phyloP scores from a whole-genome alignment of 2,888 invertebrate species.

The Agrochola lota region DNA sequence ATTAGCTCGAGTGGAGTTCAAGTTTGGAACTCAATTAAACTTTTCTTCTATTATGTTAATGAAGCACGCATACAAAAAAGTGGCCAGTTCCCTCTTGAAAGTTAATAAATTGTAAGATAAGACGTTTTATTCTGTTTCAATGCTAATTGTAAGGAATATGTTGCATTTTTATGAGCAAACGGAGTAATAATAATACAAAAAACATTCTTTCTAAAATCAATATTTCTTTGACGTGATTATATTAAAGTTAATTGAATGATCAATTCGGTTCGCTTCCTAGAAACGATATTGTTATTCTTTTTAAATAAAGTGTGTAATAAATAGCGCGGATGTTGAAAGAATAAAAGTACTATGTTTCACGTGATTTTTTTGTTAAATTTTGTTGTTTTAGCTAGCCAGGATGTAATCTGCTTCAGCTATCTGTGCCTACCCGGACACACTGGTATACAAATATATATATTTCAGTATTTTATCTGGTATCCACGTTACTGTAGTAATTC shows the following conservation, averaged over 20 bases:
- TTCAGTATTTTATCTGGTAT: not conserved
- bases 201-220: conserved; percentile 31
- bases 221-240: conserved; percentile 34
- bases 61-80: conserved; percentile 69
- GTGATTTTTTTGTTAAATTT: not conserved
- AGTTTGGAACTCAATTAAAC: conserved; percentile 77
- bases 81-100: conserved; percentile 55
- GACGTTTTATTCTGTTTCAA: conserved; percentile 54
- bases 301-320: not conserved
- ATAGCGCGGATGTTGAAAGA: not conserved
- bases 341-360: not conserved
- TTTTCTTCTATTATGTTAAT: conserved; percentile 78
- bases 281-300: conserved; percentile 14
- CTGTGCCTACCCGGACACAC: not conserved
- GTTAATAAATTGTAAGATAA: conserved; percentile 67
- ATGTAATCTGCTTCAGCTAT: not conserved
- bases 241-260: conserved; percentile 52
- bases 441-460: not conserved
- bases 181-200: conserved; percentile 37
- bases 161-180: conserved; percentile 55
- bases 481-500: not conserved
- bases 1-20: conserved; percentile 70
- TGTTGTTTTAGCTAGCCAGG: not conserved
- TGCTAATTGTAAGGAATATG: conserved; percentile 61
- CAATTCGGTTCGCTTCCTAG: conserved; percentile 11